A percentile compares a stretch with the other conserved stretches of the same genome.
phyloP scores from a whole-genome alignment of 1,140 invertebrate genomes.

The Heliconius eleuchia region DNA sequence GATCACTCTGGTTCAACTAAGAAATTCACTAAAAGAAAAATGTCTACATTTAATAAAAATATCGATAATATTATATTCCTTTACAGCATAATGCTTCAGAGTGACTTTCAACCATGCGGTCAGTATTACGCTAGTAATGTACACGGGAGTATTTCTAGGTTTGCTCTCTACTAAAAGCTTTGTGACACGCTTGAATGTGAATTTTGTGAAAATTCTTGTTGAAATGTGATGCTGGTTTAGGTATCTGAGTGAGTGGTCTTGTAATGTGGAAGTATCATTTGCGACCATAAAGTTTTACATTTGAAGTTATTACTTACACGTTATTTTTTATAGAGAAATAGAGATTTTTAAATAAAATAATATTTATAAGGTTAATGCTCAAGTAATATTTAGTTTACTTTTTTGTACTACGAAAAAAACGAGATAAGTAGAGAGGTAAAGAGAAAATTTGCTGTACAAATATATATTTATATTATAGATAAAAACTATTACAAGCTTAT shows the following conservation, averaged over 20 bases:
- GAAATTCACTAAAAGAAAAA: background rate
- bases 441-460: no score
- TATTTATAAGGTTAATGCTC: background rate
- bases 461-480: no score
- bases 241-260: background rate
- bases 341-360: background rate
- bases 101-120: background rate
- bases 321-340: background rate
- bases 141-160: slow-evolving; percentile 1
- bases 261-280: background rate
- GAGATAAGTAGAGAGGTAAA: no score
- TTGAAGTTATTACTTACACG: background rate
- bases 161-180: slow-evolving; percentile 19
- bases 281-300: background rate
- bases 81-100: background rate
- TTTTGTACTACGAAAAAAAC: no score
- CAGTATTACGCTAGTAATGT: slow-evolving; percentile 1
- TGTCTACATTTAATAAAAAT: background rate
- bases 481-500: no score
- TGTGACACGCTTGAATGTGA: slow-evolving; percentile 15
- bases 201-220: slow-evolving; percentile 9
- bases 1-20: no score
- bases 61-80: background rate
- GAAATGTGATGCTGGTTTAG: slow-evolving; percentile 13
- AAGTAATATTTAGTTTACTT: no score